phyloP scores from a whole-genome alignment of 2,797 vertebrate genomes.

The Capromys pilorides region DNA sequence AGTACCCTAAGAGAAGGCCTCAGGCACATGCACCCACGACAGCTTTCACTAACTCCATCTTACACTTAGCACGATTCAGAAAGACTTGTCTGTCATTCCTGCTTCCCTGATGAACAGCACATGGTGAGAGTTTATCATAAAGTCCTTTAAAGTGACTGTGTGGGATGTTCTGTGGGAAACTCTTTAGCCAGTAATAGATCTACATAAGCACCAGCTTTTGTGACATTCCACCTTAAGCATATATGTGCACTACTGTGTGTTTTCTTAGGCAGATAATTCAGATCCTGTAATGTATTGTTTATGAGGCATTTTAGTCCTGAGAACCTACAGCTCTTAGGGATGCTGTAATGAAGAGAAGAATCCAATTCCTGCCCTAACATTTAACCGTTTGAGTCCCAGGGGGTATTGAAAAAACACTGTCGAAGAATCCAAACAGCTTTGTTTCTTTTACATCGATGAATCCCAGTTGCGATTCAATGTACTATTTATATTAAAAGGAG shows the following conservation, averaged over 20 bases:
- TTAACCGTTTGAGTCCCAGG: too few relatives aligned
- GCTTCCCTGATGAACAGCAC: background rate
- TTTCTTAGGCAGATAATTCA: constrained; percentile 8
- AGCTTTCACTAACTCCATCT: background rate
- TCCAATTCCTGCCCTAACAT: background rate
- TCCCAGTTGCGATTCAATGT: too few relatives aligned
- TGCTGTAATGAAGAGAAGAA: background rate
- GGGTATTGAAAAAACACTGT: too few relatives aligned
- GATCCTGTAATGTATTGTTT: background rate
- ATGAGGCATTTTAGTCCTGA: background rate
- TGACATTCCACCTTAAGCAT: background rate
- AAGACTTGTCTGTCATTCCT: background rate
- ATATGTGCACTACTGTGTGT: background rate
- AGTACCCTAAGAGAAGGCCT: background rate
- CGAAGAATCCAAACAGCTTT: too few relatives aligned
- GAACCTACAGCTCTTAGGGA: background rate
- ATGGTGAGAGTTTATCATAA: background rate
- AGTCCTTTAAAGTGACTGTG: background rate
- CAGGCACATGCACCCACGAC: background rate
- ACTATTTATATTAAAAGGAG: too few relatives aligned
- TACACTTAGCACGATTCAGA: background rate
- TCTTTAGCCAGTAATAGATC: background rate
- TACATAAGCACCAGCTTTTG: background rate
- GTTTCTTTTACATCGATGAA: too few relatives aligned
- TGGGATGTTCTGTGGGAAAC: constrained; percentile 17